phyloP scores from a whole-genome alignment of 1,140 invertebrate genomes.

The Bursaphelenchus mucronatus region DNA sequence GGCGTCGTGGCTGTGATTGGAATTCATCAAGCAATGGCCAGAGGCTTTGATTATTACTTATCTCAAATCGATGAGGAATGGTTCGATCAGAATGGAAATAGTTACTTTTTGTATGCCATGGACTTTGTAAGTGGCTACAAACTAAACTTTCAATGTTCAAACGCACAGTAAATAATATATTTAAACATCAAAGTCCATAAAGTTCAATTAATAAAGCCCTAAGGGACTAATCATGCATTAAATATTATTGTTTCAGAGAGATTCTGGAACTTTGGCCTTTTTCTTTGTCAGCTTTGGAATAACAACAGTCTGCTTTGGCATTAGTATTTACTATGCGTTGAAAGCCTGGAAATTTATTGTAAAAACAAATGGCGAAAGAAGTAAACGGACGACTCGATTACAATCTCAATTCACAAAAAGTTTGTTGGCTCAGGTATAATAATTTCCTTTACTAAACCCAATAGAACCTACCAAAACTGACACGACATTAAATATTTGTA shows the following conservation, averaged over 20 bases:
- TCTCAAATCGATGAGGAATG: slow-evolving; percentile 3
- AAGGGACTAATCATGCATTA: neutral
- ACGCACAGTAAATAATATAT: too few species aligned
- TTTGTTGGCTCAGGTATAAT: slow-evolving; percentile 5
- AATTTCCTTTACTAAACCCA: too few species aligned
- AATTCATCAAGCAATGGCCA: neutral
- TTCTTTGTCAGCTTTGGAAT: slow-evolving; percentile 6
- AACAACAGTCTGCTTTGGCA: slow-evolving; percentile 10
- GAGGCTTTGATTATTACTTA: slow-evolving; percentile 6
- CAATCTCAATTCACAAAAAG: neutral
- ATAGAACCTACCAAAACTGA: too few species aligned
- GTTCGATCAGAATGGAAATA: slow-evolving; percentile 1
- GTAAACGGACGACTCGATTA: slow-evolving; percentile 7
- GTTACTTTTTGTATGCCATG: slow-evolving; percentile 9
- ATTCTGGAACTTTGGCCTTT: slow-evolving; percentile 9
- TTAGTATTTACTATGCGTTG: slow-evolving; percentile 2
- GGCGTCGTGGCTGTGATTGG: neutral
- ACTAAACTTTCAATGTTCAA: neutral
- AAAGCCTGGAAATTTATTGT: slow-evolving; percentile 9
- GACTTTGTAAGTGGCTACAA: slow-evolving; percentile 12
- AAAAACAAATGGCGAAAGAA: slow-evolving; percentile 2
- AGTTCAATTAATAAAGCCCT: too few species aligned
- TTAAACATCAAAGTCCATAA: too few species aligned
- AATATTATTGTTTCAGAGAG: slow-evolving; percentile 4
- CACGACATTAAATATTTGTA: too few species aligned